Evolutionary conservation across 2,888 invertebrate genomes (phyloP), one percentile per base, ranked within the genome.

Genomic region (Catocala fraxini): DNA sequence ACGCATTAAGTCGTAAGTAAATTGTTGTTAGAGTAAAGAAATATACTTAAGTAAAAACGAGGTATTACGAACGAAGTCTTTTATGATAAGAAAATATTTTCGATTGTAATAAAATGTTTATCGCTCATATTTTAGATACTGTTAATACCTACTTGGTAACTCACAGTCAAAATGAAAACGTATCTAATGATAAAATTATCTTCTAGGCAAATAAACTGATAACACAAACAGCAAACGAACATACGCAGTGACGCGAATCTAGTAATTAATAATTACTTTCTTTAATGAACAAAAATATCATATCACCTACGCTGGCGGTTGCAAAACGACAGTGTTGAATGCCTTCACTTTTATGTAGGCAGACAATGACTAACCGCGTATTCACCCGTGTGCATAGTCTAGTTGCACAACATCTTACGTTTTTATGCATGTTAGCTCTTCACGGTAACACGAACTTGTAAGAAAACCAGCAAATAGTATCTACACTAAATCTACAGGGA

Each of bases 311-410:
- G 56, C 73, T 43, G 51, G 42, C 33, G 57, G 62, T 72, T 78
- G 68, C 78, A 73, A 63, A 75, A 70, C 56, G 39, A 51, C 59
- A 51, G 48, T 49, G 78, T 55, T 60, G 64, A 59, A 62, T 70
- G 78, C 78, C 74, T 74, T 80, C 80, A 75, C 80, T 80, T 80
- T 59, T 71, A 66, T 69, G 80, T 71, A 68, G 79, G 73, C 63
- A 68, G 74, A 67, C 64, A 70, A 71, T 74, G 72, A 77, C 73
- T 75, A 72, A 77, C 59, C 53, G 71, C 55, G 61, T 63, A 61
- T 63, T 59, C 66, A 77, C 56, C 53, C 59, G 63, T 71, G 67
- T 72, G 63, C 59, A 54, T 55, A 68, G 56, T 56, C 54, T 60
- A 51, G 51, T 72, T 72, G 67, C 74, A 65, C 65, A 79, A 75